These are phyloP conservation scores for Lagria hirta DNA, from an alignment of 2,888 invertebrate genomes.

Conservation along the genomic window DNA sequence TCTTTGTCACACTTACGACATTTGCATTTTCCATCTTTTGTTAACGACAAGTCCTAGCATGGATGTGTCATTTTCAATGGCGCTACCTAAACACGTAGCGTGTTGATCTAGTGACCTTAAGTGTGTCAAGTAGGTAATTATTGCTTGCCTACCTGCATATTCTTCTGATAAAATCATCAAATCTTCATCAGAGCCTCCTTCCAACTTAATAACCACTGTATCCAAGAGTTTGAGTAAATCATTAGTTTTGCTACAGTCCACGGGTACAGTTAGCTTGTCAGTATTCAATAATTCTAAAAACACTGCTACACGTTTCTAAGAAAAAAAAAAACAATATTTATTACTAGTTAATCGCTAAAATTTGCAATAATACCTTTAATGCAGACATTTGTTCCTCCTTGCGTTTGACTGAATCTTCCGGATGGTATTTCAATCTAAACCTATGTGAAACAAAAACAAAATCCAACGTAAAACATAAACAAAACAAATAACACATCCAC, in stretches of 20 bases:
- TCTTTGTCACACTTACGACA: no score
- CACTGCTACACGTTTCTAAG: constrained; percentile 82
- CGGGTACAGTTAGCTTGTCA: constrained; percentile 73
- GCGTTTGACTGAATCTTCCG: constrained; percentile 89
- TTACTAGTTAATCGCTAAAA: neutral
- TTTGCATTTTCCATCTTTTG: no score
- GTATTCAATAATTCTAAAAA: constrained; percentile 81
- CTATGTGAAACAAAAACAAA: constrained; percentile 60
- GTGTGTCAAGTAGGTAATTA: no score
- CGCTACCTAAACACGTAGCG: no score
- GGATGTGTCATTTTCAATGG: no score
- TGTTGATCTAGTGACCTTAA: no score
- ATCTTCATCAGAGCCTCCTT: constrained; percentile 90
- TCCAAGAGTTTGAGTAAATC: constrained; percentile 86
- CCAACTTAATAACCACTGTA: constrained; percentile 94
- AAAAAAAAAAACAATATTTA: constrained; percentile 5
- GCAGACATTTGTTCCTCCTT: constrained; percentile 83
- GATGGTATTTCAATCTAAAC: constrained; percentile 99
- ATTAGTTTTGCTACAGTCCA: constrained; percentile 84
- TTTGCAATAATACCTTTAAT: constrained; percentile 65
- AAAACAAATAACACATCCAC: constrained; percentile 2
- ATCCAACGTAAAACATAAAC: no score
- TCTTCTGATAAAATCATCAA: constrained; percentile 80
- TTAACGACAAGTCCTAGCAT: no score
- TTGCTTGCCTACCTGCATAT: constrained; percentile 53